Base-by-base conservation (phyloP, 2,888 invertebrate species). In the Oscheius onirici region DNA sequence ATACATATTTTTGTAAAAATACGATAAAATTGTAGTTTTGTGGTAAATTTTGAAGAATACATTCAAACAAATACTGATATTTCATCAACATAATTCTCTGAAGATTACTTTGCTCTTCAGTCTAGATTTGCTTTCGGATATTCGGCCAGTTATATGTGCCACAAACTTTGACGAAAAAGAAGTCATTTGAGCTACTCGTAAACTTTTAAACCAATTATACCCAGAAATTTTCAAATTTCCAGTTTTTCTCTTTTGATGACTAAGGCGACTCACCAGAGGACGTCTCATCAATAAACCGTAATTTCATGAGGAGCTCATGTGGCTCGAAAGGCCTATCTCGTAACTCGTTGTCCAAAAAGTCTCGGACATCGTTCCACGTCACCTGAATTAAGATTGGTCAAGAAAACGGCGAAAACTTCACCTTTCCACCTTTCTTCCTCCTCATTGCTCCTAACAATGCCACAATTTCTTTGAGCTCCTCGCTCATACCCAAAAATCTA, bases 251-350 rank as follows among this genome's bases (percentile, higher is more conserved):
- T n/a, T 34, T 34, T 34, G 34, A 3, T 34, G 34, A 6, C 34
- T 6, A 34, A 0, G 13, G n/a, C n/a, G n/a, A 46, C 41, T 17
- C 55, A 78, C 80, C 80, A 58, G 81, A 81, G 2, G 83, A 82
- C 11, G 87, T 88, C 74, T 87, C 87, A 74, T 87, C 87, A 71
- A 87, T 86, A 72, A 84, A 87, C 8, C 88, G 74, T 65, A 88
- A 74, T 69, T 86, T 87, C 84, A 86, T 85, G 15, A 87, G 74
- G 20, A 87, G 71, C 73, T 88, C 86, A 74, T 86, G 85, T 3
- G 87, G 87, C 49, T 85, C 86, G 69, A 87, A 87, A 1, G 87
- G 85, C 28, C 84, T 77, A 69, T 87, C 84, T 17, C 86, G 80
- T 1, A 87, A 74, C 69, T 87, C 86, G 71, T 87, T 85, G 66